Evolutionary conservation across 2,888 invertebrate species (phyloP), one percentile per base, ranked within the genome.

Genomic region (Harmothoe impar): DNA sequence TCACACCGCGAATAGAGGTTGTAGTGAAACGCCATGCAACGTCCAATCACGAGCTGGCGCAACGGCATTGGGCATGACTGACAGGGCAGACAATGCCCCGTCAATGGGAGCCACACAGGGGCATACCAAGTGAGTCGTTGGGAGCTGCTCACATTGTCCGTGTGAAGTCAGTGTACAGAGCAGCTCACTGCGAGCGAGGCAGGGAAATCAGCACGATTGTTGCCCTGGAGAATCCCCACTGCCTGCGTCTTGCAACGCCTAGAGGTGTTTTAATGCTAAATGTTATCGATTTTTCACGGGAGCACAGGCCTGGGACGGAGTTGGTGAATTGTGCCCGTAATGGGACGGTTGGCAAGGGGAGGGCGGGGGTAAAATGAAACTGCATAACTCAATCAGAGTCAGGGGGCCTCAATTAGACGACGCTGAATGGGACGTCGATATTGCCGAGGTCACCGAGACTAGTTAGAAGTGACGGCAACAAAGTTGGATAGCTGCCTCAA

Each of bases 251-350:
- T 25, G 25, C 25, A 72, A 3, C 15, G 29, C 72, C 72, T 29
- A 23, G 72, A 72, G 72, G 72, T 72, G 72, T 72, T 72, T 25
- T 72, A 29, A 72, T 72, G 72, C 72, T 72, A 72, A 72, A 72
- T 72, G 72, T 72, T 72, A 72, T 72, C 72, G 72, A 72, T 72
- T 72, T 72, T 72, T 72, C 25, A 20, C 62, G 23, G 7, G 23
- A 20, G n/a, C 62, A 62, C 62, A 62, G 23, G n/a, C 62, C 23
- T 62, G 62, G 23, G 5, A 43, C 43, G 43, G 43, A 43, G 43
- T 43, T 10, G 20, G 23, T 62, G 62, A 62, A 62, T 62, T n/a
- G 62, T 62, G 62, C 20, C 12, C 62, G 23, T 62, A 62, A 62
- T 62, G 62, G 62, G 62, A 43, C 43, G 43, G 43, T 43, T 43